Base-by-base conservation (phyloP, 2,888 invertebrate species). In the Brachypalpus laphriformis region DNA sequence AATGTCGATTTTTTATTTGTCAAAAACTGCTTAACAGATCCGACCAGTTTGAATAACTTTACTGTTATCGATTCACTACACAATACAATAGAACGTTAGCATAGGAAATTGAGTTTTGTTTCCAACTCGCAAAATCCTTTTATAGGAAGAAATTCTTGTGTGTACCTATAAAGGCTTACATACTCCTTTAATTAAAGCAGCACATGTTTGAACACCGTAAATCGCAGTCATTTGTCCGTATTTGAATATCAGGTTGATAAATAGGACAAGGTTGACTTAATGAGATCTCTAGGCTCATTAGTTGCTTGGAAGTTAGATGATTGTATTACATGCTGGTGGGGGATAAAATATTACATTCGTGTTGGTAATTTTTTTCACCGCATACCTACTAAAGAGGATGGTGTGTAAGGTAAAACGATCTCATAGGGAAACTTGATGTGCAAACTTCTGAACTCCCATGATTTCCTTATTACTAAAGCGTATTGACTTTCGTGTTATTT, bases 1-100 rank as follows among this genome's bases (percentile, higher is more conserved):
- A 22, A 65, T 63, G 54, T 56, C 31, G 28, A 31, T 7, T 40
- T n/a, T n/a, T n/a, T n/a, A n/a, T n/a, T 40, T 3, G 42, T 61
- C 45, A 34, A 31, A 34, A 47, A 65, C 20, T 65, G 47, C 31
- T 63, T 34, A 18, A 31, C 31, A 34, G 20, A 18, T 11, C 47
- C 5, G 31, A 34, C 14, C 45, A 9, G 28, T 5, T 31, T 4
- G 3, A 63, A 31, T 14, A 20, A 47, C 63, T 49, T 65, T 14
- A 34, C 8, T 20, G n/a, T 22, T 49, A 65, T 65, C 34, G 25
- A 49, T 49, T 22, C n/a, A 49, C 11, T 22, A 11, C 47, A 49
- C 22, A 4, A n/a, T 22, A 25, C 47, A 49, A 49, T 11, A n/a
- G 22, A 47, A 45, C 9, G 7, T 16, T 42, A 47, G 45, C 8